These are phyloP conservation scores for Scrobipalpa costella DNA, from an alignment of 2,888 invertebrate species.

Conservation along the genomic window DNA sequence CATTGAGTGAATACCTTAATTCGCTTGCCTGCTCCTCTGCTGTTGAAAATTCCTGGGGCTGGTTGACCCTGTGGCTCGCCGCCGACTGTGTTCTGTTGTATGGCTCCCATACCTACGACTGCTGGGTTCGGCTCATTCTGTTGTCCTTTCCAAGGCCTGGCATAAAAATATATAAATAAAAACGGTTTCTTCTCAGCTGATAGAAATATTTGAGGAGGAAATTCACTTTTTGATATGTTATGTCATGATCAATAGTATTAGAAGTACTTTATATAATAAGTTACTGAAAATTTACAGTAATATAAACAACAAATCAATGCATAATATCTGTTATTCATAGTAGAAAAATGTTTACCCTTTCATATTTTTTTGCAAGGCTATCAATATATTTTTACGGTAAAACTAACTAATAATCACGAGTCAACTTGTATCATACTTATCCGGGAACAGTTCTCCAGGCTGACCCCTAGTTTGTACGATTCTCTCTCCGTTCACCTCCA, in stretches of 20 bases:
- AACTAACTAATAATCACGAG: no score
- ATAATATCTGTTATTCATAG: no score
- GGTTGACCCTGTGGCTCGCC: conserved; percentile 65
- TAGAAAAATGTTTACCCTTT: no score
- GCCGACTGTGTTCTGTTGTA: conserved; percentile 64
- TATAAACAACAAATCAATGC: no score
- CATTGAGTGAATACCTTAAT: conserved; percentile 18
- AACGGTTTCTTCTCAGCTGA: background rate
- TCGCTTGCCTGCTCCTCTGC: conserved; percentile 74
- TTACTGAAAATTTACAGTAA: no score
- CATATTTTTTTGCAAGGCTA: no score
- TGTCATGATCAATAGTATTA: no score
- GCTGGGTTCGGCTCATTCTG: conserved; percentile 74
- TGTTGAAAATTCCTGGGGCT: conserved; percentile 71
- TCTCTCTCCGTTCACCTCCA: conserved; percentile 72
- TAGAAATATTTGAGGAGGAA: no score
- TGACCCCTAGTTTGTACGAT: conserved; percentile 75
- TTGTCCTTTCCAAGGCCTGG: conserved; percentile 75
- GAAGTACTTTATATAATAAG: no score
- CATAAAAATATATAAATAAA: background rate
- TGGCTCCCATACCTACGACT: conserved; percentile 67
- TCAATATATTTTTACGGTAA: no score
- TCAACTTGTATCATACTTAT: conserved; percentile 57
- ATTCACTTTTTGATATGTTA: no score
- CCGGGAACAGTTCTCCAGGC: conserved; percentile 75